Base-by-base conservation (phyloP, 1,140 invertebrate genomes). In the Metopolophium dirhodum region DNA sequence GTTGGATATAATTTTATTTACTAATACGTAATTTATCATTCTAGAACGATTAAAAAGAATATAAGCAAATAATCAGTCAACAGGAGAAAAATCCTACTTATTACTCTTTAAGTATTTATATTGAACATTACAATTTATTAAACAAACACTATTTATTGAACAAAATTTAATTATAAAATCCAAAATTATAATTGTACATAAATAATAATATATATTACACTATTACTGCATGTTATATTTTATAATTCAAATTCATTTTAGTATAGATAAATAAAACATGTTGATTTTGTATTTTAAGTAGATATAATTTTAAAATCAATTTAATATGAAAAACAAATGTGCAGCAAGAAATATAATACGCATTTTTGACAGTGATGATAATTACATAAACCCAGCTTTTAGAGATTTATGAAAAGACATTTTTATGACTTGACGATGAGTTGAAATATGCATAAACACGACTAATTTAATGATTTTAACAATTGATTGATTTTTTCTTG, bases 401-500 rank as follows among this genome's bases (percentile, higher is more conserved):
- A 57, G 35, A 90, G 26, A 90, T 68, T 37, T 20, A 68, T 18
- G n/a, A 61, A 68, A 26, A 90, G 11, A 90, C n/a, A 61, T n/a
- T 90, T 68, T 68, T 47, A 90, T 90, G 89, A 90, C 54, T 54
- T 30, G 54, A 90, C 18, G 30, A 41, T 90, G 6, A 68, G 20
- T 61, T 61, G 6, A 61, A 68, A 47, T 68, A 45, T 68, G 11
- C 6, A 41, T 30, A 30, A 54, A 57, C 23, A 89, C 4, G 23
- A 89, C 54, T 94, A 94, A 94, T 95, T 96, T 47, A 96, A 94
- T 77, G 95, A 95, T 87, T 96, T 96, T 9, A 96, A 94, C 94
- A 96, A 95, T 26, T 95, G 94, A 95, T 97, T 97, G 94, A 97
- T 97, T 95, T 97, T 97, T 89, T 97, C 96, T 54, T 96, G 95